Evolutionary conservation across 1,140 invertebrate genomes (phyloP).

Genomic region (Diabrotica virgifera): DNA sequence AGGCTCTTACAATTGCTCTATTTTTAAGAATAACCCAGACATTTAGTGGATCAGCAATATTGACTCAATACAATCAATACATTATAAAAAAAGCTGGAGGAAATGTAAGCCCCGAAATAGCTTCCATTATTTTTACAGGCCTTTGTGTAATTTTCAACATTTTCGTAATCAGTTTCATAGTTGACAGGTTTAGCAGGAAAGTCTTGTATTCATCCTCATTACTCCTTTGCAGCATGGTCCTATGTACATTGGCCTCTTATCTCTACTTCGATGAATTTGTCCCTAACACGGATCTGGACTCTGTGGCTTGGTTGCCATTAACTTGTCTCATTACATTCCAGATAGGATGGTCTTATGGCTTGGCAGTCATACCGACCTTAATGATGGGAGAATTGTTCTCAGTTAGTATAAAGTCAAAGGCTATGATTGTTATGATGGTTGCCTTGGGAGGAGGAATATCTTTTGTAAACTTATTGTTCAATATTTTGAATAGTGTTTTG

Average conservation of each 20-base stretch:
- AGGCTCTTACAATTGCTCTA: slow-evolving; percentile 33
- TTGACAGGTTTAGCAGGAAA: slow-evolving; percentile 21
- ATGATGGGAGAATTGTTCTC: slow-evolving; percentile 43
- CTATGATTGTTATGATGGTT: slow-evolving; percentile 29
- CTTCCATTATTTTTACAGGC: slow-evolving; percentile 5
- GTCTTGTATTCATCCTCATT: slow-evolving; percentile 29
- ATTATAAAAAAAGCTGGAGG: slow-evolving; percentile 35
- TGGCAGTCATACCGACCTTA: slow-evolving; percentile 36
- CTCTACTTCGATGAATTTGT: slow-evolving; percentile 25
- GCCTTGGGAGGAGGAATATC: slow-evolving; percentile 31
- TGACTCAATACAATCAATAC: slow-evolving; percentile 33
- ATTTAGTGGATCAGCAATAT: slow-evolving; percentile 33
- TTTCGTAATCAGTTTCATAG: neutral
- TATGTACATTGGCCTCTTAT: slow-evolving; percentile 53
- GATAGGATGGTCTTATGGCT: slow-evolving; percentile 32
- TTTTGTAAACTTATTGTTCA: slow-evolving; percentile 44
- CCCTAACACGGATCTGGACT: slow-evolving; percentile 34
- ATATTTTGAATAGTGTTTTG: slow-evolving; percentile 51
- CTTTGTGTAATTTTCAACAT: slow-evolving; percentile 4
- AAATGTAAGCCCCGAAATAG: slow-evolving; percentile 7
- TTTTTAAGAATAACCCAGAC: slow-evolving; percentile 35
- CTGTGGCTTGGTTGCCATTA: slow-evolving; percentile 38
- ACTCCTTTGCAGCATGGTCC: slow-evolving; percentile 23
- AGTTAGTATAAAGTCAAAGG: slow-evolving; percentile 37
- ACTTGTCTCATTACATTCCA: slow-evolving; percentile 35